These are phyloP conservation scores for Drosophila mayaguana DNA, from an alignment of 2,888 invertebrate species.

Conservation along the genomic window DNA sequence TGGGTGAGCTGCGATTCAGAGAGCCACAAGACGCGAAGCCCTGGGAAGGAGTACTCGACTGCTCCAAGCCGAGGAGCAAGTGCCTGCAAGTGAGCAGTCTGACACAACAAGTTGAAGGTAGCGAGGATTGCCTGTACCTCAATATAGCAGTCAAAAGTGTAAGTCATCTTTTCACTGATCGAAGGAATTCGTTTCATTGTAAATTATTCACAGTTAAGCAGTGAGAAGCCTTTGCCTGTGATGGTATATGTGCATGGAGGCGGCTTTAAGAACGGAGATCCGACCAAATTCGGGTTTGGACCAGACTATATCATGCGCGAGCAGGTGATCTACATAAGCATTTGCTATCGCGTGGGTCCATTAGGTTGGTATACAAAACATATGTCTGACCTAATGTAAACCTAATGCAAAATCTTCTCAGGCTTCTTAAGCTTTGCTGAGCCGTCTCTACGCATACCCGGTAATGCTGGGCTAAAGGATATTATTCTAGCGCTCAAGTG, in stretches of 20 bases:
- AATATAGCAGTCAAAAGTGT: slow-evolving; percentile 73
- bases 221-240: slow-evolving; percentile 57
- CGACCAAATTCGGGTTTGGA: slow-evolving; percentile 74
- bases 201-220: slow-evolving; percentile 40
- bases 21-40: slow-evolving; percentile 80
- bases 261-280: slow-evolving; percentile 54
- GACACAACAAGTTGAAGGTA: slow-evolving; percentile 65
- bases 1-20: slow-evolving; percentile 70
- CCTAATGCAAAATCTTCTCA: slow-evolving; percentile 44
- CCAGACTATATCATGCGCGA: slow-evolving; percentile 84
- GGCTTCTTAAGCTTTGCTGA: slow-evolving; percentile 86
- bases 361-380: slow-evolving; percentile 64
- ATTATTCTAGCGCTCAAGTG: slow-evolving; percentile 85
- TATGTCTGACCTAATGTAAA: not conserved
- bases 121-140: slow-evolving; percentile 79
- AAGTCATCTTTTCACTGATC: not conserved
- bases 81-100: slow-evolving; percentile 62
- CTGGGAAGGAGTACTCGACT: slow-evolving; percentile 83
- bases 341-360: slow-evolving; percentile 85
- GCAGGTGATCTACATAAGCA: slow-evolving; percentile 84
- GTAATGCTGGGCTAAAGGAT: slow-evolving; percentile 86
- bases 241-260: slow-evolving; percentile 77
- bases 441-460: slow-evolving; percentile 84
- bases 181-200: not conserved
- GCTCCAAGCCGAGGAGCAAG: slow-evolving; percentile 57